These are phyloP conservation scores for Scaptomyza montana DNA, from an alignment of 1,140 invertebrate genomes.

Conservation along the genomic window DNA sequence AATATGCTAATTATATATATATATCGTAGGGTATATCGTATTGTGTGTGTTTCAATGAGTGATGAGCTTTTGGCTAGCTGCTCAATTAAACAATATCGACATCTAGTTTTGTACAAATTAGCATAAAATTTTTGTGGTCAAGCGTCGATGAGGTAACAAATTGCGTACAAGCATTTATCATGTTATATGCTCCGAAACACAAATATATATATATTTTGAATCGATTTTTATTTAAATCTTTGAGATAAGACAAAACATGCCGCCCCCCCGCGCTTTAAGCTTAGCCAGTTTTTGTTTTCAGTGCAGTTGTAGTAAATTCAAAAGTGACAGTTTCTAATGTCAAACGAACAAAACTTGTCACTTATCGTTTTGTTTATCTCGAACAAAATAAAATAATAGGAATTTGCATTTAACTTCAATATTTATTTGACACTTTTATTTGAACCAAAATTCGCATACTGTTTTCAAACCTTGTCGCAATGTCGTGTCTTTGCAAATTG, in stretches of 20 bases:
- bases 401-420: constrained; percentile 27
- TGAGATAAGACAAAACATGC: constrained; percentile 40
- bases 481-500: constrained; percentile 61
- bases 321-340: constrained; percentile 70
- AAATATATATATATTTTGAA: constrained; percentile 42
- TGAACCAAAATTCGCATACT: constrained; percentile 30
- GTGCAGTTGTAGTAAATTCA: constrained; percentile 44
- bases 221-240: constrained; percentile 75
- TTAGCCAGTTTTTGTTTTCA: constrained; percentile 30
- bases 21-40: background rate
- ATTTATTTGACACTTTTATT: constrained; percentile 46
- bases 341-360: constrained; percentile 61
- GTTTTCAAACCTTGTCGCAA: constrained; percentile 21
- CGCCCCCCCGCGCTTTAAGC: constrained; percentile 3
- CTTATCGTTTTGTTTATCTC: constrained; percentile 13
- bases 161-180: constrained; percentile 82
- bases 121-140: constrained; percentile 58
- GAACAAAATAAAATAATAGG: no score
- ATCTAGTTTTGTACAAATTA: constrained; percentile 80
- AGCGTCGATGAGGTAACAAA: constrained; percentile 73
- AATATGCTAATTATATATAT: constrained; percentile 72
- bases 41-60: background rate
- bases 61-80: constrained; percentile 32
- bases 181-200: constrained; percentile 66
- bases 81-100: constrained; percentile 81